Evolutionary conservation across 1,140 invertebrate genomes (phyloP).

Genomic region (Trichonephila clavata): DNA sequence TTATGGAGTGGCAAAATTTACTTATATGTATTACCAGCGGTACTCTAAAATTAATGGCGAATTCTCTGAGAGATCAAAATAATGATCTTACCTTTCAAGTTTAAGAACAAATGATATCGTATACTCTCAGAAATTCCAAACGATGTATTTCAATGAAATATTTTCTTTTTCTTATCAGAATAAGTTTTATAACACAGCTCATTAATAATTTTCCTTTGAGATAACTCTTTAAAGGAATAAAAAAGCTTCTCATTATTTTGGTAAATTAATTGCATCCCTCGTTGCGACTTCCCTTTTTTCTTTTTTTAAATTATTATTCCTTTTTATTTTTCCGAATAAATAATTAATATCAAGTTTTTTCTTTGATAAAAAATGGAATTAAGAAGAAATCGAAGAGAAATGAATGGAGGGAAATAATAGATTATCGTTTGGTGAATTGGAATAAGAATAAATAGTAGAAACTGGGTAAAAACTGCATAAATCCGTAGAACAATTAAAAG

Average conservation of each 20-base stretch:
- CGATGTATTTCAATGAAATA: neutral
- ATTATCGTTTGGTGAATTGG: too few species aligned
- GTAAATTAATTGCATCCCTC: constrained; percentile 3
- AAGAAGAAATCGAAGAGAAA: neutral
- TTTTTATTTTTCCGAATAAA: neutral
- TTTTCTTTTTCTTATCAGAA: neutral
- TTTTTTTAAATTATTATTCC: neutral
- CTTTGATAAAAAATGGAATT: neutral
- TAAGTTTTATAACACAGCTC: neutral
- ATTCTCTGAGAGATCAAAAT: neutral
- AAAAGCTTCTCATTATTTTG: neutral
- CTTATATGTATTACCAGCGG: too few species aligned
- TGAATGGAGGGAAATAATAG: neutral
- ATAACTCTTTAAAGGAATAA: neutral
- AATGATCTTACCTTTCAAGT: neutral
- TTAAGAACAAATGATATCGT: neutral
- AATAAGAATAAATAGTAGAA: too few species aligned
- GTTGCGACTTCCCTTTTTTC: neutral
- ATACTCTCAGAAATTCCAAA: neutral
- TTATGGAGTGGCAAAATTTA: too few species aligned
- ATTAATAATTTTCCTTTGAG: neutral
- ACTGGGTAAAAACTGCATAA: too few species aligned
- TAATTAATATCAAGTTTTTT: too few species aligned
- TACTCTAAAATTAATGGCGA: too few species aligned
- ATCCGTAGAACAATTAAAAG: too few species aligned